These are phyloP conservation scores for Sylvilagus bachmani DNA, from an alignment of 2,113 vertebrate species.

Conservation along the genomic window DNA sequence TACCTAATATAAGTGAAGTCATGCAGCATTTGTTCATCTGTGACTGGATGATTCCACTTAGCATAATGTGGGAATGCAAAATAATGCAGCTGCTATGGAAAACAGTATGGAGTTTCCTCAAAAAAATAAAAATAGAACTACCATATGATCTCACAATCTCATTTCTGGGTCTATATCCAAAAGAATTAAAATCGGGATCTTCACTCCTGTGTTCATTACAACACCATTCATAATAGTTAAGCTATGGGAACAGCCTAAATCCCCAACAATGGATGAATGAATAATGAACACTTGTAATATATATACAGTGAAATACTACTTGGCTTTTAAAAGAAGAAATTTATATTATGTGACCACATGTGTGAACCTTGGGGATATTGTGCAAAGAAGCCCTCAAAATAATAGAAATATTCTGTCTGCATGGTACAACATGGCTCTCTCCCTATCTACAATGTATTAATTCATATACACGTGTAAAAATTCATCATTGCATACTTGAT, in stretches of 20 bases:
- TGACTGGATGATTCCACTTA: slow-evolving; percentile 37
- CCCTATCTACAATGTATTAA: background rate
- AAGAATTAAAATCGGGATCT: background rate
- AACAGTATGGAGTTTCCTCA: slow-evolving; percentile 32
- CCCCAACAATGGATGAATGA: background rate
- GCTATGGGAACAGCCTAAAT: background rate
- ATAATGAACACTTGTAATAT: background rate
- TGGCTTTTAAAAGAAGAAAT: background rate
- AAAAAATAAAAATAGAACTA: slow-evolving; percentile 35
- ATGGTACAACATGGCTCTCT: background rate
- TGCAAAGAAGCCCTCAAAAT: background rate
- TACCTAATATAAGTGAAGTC: background rate
- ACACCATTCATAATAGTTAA: background rate
- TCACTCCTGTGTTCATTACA: background rate
- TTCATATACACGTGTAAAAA: background rate
- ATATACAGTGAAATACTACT: background rate
- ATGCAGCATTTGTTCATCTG: background rate
- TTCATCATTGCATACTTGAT: background rate
- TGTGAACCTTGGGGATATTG: background rate
- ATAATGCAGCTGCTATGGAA: slow-evolving; percentile 3
- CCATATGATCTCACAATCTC: background rate
- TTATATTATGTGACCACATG: background rate
- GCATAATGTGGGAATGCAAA: slow-evolving; percentile 42
- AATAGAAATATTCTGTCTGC: background rate
- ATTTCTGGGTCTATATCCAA: background rate